Base-by-base conservation (phyloP, 1,140 invertebrate genomes). In the Megalonaias nervosa region DNA sequence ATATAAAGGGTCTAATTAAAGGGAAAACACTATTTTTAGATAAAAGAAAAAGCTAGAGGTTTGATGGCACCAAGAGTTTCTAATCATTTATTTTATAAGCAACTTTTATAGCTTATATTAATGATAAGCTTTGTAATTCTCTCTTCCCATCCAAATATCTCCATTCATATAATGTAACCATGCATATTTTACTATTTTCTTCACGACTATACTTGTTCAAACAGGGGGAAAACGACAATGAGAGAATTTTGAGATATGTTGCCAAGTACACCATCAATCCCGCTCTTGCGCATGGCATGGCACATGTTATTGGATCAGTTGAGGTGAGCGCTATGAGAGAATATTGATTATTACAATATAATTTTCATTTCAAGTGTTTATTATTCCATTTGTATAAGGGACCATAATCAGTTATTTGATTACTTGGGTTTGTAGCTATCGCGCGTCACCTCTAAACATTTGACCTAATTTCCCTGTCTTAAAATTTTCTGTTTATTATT, bases 221-320 rank as follows among this genome's bases (percentile, higher is more conserved):
- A 60, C 66, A 88, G 85, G 86, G 83, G 1, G 76, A 84, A 15
- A 90, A 88, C 71, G 91, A 91, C 79, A 91, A 91, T 74, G 23
- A 87, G n/a, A 83, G 91, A 71, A 89, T 88, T 1, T 85, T 81
- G 57, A 76, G 90, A 26, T 91, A 90, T 73, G 67, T 91, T 13
- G 90, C 90, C 38, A 91, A 91, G 77, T 91, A 91, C 77, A 91
- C 91, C 6, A 87, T 91, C 60, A 91, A 91, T 83, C 89, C 90
- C 13, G 89, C 90, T 17, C 84, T 91, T 1, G 86, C 89, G 21
- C 86, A 89, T 73, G 91, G 91, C 15, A 82, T 90, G 67, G 74
- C 81, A 0, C 78, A 88, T 69, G 19, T 89, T 3, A 84, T 91
- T 57, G 90, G 91, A 62, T 90, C 89, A 5, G 72, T 91, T 14